Evolutionary conservation across 2,113 vertebrate species (phyloP).

Genomic region (Tursiops truncatus): DNA sequence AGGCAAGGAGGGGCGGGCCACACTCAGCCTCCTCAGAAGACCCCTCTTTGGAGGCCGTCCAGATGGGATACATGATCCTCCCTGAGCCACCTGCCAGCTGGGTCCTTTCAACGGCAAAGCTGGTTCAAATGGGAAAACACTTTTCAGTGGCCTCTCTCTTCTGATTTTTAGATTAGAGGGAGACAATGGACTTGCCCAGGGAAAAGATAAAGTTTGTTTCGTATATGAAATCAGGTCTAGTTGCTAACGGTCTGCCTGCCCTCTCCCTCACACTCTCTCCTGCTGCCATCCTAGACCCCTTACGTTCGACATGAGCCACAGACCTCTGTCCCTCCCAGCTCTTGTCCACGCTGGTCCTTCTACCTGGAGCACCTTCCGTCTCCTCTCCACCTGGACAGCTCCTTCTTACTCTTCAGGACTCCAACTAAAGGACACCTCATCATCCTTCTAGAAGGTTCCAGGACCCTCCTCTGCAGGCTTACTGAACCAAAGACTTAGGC

Average conservation of each 20-base stretch:
- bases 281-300: background rate
- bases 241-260: background rate
- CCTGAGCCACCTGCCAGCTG: background rate
- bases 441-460: background rate
- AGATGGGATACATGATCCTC: constrained; percentile 18
- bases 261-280: background rate
- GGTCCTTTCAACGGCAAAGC: background rate
- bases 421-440: background rate
- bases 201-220: background rate
- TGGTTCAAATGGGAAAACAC: background rate
- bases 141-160: background rate
- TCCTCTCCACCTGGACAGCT: background rate
- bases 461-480: background rate
- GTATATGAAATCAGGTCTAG: background rate
- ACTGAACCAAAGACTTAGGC: background rate
- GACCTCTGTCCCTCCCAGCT: background rate
- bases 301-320: background rate
- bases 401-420: background rate
- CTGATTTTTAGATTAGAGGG: constrained; percentile 21
- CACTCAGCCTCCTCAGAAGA: background rate
- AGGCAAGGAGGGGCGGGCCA: background rate
- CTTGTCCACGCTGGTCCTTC: background rate
- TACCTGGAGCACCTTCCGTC: background rate
- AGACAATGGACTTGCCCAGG: background rate
- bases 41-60: background rate